Evolutionary conservation across 1,140 invertebrate species (phyloP), one percentile per base, ranked within the genome.

Genomic region (Macrotrachela quadricornifera): DNA sequence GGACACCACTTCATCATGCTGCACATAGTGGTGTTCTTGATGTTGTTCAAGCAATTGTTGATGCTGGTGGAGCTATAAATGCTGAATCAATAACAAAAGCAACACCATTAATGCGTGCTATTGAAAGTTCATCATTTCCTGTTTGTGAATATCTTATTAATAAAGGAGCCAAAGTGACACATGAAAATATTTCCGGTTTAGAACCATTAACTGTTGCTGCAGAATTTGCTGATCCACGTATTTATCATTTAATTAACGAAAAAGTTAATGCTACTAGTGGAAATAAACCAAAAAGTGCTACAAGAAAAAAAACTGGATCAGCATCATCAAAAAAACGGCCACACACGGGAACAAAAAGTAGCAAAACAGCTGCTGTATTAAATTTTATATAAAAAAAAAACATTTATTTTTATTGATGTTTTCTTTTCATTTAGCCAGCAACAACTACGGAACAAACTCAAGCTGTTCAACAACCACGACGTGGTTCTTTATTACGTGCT

Each of bases 1-100:
- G 70, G 70, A 69, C 69, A 43, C 66, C 70, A 10, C 52, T 71
- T 18, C 70, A 71, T 54, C 67, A 71, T 58, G 70, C 69, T 1
- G 68, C 65, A 54, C 69, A 71, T 57, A 57, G 61, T 15, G 70
- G 70, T 14, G 37, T 15, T 38, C 9, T 49, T 17, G 53, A 54
- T 30, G 53, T 54, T 42, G 53, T 54, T 17, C 43, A 54, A 49
- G 38, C 49, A 18, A 18, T 54, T 15, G 53, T 54, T 14, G 53
- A 54, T 9, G 0, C 38, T 18, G 46, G 47, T 53, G 66, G 67
- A 6, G 69, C 67, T 13, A 58, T 71, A 13, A 66, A 71, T 47
- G 65, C 66, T 9, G 41, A 60, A 15, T 59, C 66, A 10, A 60
- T 71, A 57, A 69, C 64, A 56, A 67, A 67, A 17, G 67, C 65